These are phyloP conservation scores for Plemyria rubiginata DNA, from an alignment of 2,888 invertebrate genomes.

Conservation along the genomic window DNA sequence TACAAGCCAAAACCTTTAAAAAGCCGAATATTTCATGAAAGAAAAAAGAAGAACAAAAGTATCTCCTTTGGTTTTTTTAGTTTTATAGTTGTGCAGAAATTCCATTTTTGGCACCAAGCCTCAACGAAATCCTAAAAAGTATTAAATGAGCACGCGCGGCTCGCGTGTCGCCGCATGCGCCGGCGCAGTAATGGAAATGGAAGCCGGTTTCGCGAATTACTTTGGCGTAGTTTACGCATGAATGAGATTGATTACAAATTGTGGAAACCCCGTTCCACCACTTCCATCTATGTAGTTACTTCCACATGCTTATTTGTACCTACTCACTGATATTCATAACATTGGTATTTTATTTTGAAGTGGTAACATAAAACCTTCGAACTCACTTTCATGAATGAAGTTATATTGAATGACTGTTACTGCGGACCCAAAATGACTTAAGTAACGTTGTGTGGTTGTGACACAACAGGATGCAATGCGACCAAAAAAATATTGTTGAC, in stretches of 20 bases:
- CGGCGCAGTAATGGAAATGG: too few relatives aligned
- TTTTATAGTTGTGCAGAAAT: too few relatives aligned
- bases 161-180: neutral
- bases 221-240: slow-evolving; percentile 15
- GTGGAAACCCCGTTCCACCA: slow-evolving; percentile 20
- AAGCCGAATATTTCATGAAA: too few relatives aligned
- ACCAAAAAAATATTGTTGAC: slow-evolving; percentile 6
- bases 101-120: too few relatives aligned
- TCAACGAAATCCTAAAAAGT: neutral
- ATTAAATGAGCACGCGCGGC: neutral
- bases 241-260: slow-evolving; percentile 16
- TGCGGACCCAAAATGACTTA: neutral
- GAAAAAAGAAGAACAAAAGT: too few relatives aligned
- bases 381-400: slow-evolving; percentile 13
- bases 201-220: slow-evolving; percentile 16
- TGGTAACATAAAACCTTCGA: neutral
- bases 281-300: neutral
- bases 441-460: slow-evolving; percentile 21
- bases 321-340: slow-evolving; percentile 4
- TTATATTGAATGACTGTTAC: neutral
- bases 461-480: slow-evolving; percentile 23
- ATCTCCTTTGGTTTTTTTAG: too few relatives aligned
- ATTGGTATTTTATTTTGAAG: neutral
- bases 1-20: too few relatives aligned
- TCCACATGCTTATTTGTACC: neutral